Evolutionary conservation across 2,113 vertebrate species (phyloP), one percentile per base, ranked within the genome.

Genomic region (Ameiurus melas): DNA sequence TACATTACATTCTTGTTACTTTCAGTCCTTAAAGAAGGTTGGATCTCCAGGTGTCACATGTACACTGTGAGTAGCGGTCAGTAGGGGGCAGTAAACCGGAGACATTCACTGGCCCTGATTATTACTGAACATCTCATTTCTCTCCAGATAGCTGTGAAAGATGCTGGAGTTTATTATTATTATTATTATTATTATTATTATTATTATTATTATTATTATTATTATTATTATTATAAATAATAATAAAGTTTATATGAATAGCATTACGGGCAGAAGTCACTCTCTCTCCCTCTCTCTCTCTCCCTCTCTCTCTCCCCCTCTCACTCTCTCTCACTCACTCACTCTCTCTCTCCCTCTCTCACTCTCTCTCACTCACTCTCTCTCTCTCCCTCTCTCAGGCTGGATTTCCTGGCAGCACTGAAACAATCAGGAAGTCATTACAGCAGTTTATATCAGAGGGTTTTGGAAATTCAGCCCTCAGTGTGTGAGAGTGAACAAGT

Each of bases 361-460:
- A 36, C 68, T 71, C 14, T 71, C 68, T 20, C 68, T 71, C 16
- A 20, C 70, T 73, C 70, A 43, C 17, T 39, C 70, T 22, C 70
- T 73, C 71, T 73, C 33, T 75, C 39, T 75, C 19, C 39, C 39
- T 13, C 5, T 0, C 0, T 6, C 71, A 75, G 20, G 36, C 39
- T 73, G 16, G 12, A 10, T 43, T 51, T 78, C 43, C 30, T 71
- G 68, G 71, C 19, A 75, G 36, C 71, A n/a, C 14, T 79, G 25
- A 47, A 77, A 77, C 25, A 79, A 30, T 43, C 77, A 79, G 47
- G 77, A 79, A 55, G 77, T 79, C 47, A 55, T 79, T 79, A 79
- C 13, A 79, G 47, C 27, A 8, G 47, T 79, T 79, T 79, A 79
- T 16, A 79, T 55, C 77, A 79, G 5, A 79, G 27, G 6, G 47